Evolutionary conservation across 2,113 vertebrate genomes (phyloP).

Genomic region (Tragelaphus scriptus): DNA sequence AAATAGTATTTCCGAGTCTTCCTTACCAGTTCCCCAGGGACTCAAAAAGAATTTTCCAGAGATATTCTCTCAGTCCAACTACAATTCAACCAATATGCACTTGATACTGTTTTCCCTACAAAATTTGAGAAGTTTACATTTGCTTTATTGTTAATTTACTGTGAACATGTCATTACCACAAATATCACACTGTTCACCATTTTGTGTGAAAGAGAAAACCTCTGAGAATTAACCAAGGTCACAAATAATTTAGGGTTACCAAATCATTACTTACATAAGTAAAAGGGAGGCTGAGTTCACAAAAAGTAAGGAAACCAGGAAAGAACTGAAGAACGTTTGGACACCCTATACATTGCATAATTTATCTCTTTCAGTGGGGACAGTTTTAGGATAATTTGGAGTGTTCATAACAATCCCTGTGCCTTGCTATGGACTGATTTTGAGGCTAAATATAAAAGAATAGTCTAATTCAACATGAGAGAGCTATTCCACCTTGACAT

Average conservation of each 20-base stretch:
- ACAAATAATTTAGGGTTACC: not conserved
- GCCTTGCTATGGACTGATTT: not conserved
- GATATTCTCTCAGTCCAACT: not conserved
- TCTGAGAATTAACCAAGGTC: not conserved
- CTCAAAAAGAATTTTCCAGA: constrained; percentile 3
- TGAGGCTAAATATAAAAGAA: not conserved
- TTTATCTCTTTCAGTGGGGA: not conserved
- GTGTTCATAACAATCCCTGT: not conserved
- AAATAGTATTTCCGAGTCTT: not conserved
- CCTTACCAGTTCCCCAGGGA: not conserved
- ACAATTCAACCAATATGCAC: not conserved
- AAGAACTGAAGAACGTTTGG: not conserved
- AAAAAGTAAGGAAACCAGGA: not conserved
- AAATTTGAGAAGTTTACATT: not conserved
- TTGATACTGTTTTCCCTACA: not conserved
- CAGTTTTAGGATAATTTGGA: not conserved
- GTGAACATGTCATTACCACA: not conserved
- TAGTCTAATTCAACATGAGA: not conserved
- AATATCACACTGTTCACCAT: not conserved
- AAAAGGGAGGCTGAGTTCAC: not conserved
- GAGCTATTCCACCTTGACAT: not conserved
- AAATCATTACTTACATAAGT: not conserved
- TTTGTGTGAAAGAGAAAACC: not conserved
- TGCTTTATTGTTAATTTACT: constrained; percentile 12
- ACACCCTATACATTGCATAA: not conserved